A percentile compares a stretch with the other conserved stretches of the same genome.
Evolutionary conservation across 2,797 vertebrate species (phyloP).

Genomic region (Amblyraja radiata): DNA sequence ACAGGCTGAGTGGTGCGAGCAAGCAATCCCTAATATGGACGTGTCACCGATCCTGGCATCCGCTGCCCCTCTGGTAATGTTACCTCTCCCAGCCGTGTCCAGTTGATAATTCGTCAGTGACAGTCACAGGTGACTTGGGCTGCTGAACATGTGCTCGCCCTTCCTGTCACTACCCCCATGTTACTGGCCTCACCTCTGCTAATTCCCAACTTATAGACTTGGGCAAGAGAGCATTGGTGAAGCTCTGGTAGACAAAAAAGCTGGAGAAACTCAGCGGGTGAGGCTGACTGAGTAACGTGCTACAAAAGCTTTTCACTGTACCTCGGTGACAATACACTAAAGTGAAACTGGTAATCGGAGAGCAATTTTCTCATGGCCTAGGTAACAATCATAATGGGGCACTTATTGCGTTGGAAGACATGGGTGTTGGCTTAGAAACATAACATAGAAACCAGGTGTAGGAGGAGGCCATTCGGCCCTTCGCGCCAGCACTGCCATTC

Average conservation of each 20-base stretch:
- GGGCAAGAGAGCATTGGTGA: background rate
- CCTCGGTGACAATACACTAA: too few relatives aligned
- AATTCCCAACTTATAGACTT: background rate
- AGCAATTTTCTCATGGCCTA: background rate
- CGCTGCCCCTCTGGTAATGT: background rate
- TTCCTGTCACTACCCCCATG: background rate
- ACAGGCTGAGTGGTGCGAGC: background rate
- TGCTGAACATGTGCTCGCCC: background rate
- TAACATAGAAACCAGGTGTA: too few relatives aligned
- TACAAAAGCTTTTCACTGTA: too few relatives aligned
- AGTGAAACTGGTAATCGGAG: too few relatives aligned
- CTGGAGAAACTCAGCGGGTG: too few relatives aligned
- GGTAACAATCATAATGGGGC: background rate
- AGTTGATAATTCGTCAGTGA: background rate
- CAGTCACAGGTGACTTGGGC: background rate
- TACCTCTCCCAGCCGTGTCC: background rate
- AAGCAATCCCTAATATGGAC: background rate
- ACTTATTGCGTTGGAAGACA: background rate
- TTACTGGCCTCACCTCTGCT: too few relatives aligned
- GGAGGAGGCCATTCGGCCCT: too few relatives aligned
- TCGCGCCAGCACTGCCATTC: too few relatives aligned
- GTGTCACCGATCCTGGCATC: constrained; percentile 1
- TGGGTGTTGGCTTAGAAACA: background rate
- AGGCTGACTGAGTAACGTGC: too few relatives aligned
- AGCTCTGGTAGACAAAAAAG: too few relatives aligned